Percentiles rank a stretch among this genome's conserved stretches.
These are phyloP conservation scores for Sardinella longiceps DNA, from an alignment of 2,797 vertebrate genomes.

Conservation along the genomic window DNA sequence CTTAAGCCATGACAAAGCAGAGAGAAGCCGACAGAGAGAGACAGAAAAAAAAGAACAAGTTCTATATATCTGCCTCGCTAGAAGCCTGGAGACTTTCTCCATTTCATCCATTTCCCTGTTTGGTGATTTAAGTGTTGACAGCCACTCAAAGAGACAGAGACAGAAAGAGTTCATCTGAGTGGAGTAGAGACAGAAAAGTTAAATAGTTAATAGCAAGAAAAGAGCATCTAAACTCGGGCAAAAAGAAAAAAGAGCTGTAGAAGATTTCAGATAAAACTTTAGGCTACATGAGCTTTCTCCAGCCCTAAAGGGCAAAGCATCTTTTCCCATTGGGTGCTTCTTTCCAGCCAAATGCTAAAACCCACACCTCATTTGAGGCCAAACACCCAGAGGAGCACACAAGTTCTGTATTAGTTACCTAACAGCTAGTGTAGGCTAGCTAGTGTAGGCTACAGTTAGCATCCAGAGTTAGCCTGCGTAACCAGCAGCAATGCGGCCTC, in stretches of 20 bases:
- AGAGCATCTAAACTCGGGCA: too few species aligned
- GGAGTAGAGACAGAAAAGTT: background rate
- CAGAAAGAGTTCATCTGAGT: background rate
- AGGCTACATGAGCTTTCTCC: background rate
- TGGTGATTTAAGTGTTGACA: background rate
- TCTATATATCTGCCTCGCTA: background rate
- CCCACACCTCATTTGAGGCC: background rate
- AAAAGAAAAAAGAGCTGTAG: background rate
- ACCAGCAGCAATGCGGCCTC: background rate
- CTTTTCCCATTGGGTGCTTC: background rate
- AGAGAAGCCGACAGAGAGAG: background rate
- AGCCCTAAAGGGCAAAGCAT: background rate
- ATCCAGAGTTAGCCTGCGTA: background rate
- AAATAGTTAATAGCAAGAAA: background rate
- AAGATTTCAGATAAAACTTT: background rate
- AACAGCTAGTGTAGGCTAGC: constrained; percentile 19
- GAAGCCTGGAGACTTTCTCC: background rate
- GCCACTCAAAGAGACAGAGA: background rate
- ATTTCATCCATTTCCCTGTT: background rate
- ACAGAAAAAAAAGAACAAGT: background rate
- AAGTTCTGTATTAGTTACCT: constrained; percentile 13
- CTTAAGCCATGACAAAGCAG: background rate
- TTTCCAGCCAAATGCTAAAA: background rate
- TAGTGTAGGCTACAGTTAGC: too few species aligned
- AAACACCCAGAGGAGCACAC: background rate